Evolutionary conservation across 2,113 vertebrate species (phyloP).

Genomic region (Procapra przewalskii): DNA sequence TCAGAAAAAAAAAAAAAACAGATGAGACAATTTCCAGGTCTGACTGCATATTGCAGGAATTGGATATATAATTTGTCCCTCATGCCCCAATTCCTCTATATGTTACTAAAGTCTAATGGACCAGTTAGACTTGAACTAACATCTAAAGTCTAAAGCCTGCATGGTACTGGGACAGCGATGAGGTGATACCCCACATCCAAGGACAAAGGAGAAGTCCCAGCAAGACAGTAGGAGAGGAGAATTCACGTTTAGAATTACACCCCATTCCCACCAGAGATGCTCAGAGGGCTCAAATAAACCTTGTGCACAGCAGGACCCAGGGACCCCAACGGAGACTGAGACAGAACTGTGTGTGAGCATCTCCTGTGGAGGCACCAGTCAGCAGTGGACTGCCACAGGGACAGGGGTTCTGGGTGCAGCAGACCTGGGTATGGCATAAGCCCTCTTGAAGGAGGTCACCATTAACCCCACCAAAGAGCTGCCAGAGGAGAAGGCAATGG

Average conservation of each 20-base stretch:
- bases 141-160: background rate
- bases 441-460: background rate
- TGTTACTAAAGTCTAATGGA: background rate
- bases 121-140: background rate
- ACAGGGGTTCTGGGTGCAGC: background rate
- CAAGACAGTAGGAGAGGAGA: rapidly evolving
- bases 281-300: background rate
- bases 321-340: background rate
- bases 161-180: background rate
- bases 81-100: background rate
- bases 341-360: background rate
- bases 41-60: background rate
- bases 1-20: rapidly evolving
- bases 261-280: background rate
- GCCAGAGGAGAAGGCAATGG: background rate
- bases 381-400: background rate
- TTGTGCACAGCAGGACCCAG: background rate
- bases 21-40: background rate
- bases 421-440: background rate
- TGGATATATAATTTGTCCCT: background rate
- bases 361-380: background rate
- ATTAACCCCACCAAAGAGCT: background rate
- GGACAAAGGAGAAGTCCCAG: background rate
- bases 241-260: background rate
- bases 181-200: background rate